These are phyloP conservation scores for Drosophila kanapiae DNA, from an alignment of 1,140 invertebrate genomes.

Conservation along the genomic window DNA sequence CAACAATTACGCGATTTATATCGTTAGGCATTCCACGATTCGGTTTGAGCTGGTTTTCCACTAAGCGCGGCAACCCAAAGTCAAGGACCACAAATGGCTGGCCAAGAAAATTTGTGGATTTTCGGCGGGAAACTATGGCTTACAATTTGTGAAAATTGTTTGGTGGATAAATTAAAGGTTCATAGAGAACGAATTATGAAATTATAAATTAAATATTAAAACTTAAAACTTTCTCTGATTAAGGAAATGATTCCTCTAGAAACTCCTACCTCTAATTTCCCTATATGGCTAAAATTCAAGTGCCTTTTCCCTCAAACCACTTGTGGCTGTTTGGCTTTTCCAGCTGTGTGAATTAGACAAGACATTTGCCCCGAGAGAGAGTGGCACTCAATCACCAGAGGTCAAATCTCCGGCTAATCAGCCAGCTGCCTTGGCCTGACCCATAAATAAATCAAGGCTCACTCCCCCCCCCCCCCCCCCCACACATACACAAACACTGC, in stretches of 20 bases:
- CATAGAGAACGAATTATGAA: background rate
- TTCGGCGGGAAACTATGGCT: constrained; percentile 4
- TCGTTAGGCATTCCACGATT: constrained; percentile 51
- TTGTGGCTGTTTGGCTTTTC: constrained; percentile 28
- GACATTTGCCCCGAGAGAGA: constrained; percentile 43
- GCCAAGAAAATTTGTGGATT: background rate
- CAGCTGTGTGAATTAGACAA: constrained; percentile 71
- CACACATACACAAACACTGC: constrained; percentile 26
- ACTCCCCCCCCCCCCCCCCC: constrained; percentile 1
- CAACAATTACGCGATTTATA: constrained; percentile 75
- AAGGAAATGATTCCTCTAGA: no score
- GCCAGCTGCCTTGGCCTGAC: constrained; percentile 52
- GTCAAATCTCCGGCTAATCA: constrained; percentile 73
- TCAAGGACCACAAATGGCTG: constrained; percentile 46
- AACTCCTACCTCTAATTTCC: background rate
- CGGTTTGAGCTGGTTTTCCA: constrained; percentile 43
- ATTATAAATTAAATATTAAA: background rate
- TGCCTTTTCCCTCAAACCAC: constrained; percentile 8
- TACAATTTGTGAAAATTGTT: background rate
- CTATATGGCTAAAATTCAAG: background rate
- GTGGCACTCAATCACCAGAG: constrained; percentile 68
- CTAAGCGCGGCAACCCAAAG: constrained; percentile 29
- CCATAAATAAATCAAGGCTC: constrained; percentile 79
- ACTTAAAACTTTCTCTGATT: no score
- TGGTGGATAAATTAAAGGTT: background rate